Evolutionary conservation across 2,888 invertebrate genomes (phyloP), one percentile per base, ranked within the genome.

Genomic region (Phytoseiulus persimilis): DNA sequence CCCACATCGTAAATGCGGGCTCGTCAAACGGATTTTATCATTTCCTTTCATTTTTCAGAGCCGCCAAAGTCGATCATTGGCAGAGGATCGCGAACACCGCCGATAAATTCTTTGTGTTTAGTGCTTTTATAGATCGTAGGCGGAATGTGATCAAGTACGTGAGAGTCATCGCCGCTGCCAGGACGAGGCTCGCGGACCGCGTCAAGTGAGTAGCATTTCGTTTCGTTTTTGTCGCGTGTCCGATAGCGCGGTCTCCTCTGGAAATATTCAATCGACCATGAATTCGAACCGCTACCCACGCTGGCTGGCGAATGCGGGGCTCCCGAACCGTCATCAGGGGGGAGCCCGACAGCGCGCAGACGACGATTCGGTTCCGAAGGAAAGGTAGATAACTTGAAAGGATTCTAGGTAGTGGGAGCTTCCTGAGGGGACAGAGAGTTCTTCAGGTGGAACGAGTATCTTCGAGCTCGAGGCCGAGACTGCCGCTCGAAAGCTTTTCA

Each of bases 61-160:
- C 32, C 3, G 87, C 87, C 28, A 33, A 45, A 32, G 83, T 31
- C 23, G 91, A 91, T 90, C 83, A 91, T 90, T 93, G 93, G 93
- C 93, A 93, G 91, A 91, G 91, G 83, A 93, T 93, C 39, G 90
- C 90, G n/a, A 92, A 92, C 83, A 91, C 92, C 6, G 91, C 91
- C 83, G 92, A 92, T 90, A 96, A 96, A 93, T 97, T 97, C 94
- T 96, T 95, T 93, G 96, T 97, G 90, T 97, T 96, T 92, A 97
- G 97, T 18, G 97, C 97, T 89, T 97, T 95, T 92, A 96, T 95
- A 92, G 97, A 97, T 93, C 91, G 91, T 91, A 87, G 91, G 31
- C 46, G 87, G 45, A 83, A 90, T 83, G 83, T 83, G 39, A 94
- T 95, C 14, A 89, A 83, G 31, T 90, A 90, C 83, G 94, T 97